Evolutionary conservation across 2,797 vertebrate species (phyloP), one percentile per base, ranked within the genome.

Genomic region (Champsocephalus gunnari): DNA sequence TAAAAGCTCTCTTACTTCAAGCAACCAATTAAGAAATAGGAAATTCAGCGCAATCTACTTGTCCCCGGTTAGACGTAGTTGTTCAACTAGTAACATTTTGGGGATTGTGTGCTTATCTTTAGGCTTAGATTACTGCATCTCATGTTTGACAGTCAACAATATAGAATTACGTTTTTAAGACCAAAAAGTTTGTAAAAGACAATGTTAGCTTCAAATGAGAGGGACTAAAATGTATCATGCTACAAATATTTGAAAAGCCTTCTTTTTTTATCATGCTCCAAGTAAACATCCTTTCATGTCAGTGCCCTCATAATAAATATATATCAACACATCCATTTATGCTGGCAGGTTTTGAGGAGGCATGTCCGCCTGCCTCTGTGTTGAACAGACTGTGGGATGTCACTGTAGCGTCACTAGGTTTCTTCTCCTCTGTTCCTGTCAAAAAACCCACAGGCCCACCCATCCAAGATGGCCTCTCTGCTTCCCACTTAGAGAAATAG

Each of bases 401-500:
- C 89, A 85, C 80, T 82, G 87, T 55, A 82, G 87, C 85, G 66
- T 87, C 88, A 80, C 81, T 72, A 45, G 81, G 82, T 89, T 85
- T 86, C 86, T 82, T 87, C 87, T 91, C 88, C 90, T 92, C 89
- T 92, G 91, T 93, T 93, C 89, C 92, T 88, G 91, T 92, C 84
- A 92, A 90, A 92, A 88, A 90, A 87, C 80, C 88, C 92, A 91
- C 92, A 89, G 89, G 91, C 91, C 91, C 90, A 90, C 90, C 93
- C 90, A 92, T 92, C 85, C 91, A 90, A 93, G 91, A 94, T 93
- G 92, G 92, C 92, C 87, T 92, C 92, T 91, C 83, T 45, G 85
- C 87, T 91, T 93, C 89, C 92, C 90, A 92, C 92, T 94, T 92
- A 90, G 90, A 91, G 88, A 88, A 93, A 92, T 92, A 93, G 88